A percentile compares a stretch with the other conserved stretches of the same genome.
phyloP scores from a whole-genome alignment of 2,797 vertebrate species.

The Heterohyrax brucei region DNA sequence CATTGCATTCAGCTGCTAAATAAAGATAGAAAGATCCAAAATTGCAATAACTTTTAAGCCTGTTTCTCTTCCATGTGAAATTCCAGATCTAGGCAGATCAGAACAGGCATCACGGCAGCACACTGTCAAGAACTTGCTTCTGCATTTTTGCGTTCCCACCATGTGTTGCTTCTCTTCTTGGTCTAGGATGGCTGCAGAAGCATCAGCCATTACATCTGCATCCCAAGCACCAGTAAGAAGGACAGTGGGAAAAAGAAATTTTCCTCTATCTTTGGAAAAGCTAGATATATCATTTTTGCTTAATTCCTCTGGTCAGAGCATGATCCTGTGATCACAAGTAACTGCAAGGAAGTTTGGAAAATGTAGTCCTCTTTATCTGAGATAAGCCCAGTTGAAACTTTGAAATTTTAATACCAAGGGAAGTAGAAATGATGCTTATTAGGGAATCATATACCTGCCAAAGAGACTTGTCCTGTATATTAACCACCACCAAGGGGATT shows the following conservation, averaged over 20 bases:
- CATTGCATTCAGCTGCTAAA: neutral
- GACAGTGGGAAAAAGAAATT: neutral
- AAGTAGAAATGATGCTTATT: neutral
- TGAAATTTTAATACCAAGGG: neutral
- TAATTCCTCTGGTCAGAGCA: neutral
- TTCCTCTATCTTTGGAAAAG: neutral
- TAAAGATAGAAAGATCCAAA: neutral
- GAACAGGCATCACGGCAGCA: accelerated
- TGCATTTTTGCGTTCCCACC: neutral
- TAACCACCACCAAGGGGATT: neutral
- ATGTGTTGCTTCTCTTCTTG: neutral
- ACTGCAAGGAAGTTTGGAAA: neutral
- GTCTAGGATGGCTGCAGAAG: neutral
- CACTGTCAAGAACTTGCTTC: neutral
- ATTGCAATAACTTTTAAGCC: neutral
- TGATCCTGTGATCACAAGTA: neutral
- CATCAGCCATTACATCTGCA: neutral
- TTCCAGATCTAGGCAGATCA: neutral
- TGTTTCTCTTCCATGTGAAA: neutral
- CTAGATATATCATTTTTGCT: neutral
- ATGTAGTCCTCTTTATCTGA: neutral
- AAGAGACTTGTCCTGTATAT: neutral
- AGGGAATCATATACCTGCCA: neutral
- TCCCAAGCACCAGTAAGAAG: neutral
- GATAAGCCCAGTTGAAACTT: neutral